phyloP scores from a whole-genome alignment of 2,797 vertebrate species.

The Oreochromis grahami region DNA sequence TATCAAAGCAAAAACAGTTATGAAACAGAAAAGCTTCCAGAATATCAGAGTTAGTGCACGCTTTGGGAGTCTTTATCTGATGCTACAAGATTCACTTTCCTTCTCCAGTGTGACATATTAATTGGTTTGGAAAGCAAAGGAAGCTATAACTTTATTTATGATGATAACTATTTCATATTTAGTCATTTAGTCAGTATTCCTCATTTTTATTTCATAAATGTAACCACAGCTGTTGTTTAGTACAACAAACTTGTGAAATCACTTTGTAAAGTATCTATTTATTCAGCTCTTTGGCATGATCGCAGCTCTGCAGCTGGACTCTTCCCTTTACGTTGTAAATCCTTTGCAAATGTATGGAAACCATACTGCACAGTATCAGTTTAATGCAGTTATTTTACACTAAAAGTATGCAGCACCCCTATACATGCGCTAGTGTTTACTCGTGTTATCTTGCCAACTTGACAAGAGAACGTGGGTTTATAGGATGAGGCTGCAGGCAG shows the following conservation, averaged over 20 bases:
- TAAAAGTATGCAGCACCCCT: constrained; percentile 18
- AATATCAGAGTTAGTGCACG: background rate
- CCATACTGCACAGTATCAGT: background rate
- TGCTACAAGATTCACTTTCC: background rate
- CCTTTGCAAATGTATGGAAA: background rate
- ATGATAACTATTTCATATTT: background rate
- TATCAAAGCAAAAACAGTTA: background rate
- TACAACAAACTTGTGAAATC: background rate
- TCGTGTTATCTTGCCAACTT: constrained; percentile 33
- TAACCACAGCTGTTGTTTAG: background rate
- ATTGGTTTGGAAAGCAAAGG: background rate
- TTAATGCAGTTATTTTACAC: constrained; percentile 27
- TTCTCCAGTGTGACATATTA: background rate
- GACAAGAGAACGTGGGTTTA: constrained; percentile 4
- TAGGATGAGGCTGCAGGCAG: constrained; percentile 6
- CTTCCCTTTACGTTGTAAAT: background rate
- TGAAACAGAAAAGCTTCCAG: background rate
- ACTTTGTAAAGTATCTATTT: background rate
- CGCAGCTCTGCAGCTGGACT: background rate
- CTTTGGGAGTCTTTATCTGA: background rate
- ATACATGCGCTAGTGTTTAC: constrained; percentile 34
- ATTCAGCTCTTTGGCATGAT: background rate
- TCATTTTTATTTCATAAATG: background rate
- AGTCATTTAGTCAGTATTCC: background rate
- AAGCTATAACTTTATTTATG: background rate